Conservation (phyloP, 2,888 invertebrate genomes). For the Lasioglossum lativentre region DNA sequence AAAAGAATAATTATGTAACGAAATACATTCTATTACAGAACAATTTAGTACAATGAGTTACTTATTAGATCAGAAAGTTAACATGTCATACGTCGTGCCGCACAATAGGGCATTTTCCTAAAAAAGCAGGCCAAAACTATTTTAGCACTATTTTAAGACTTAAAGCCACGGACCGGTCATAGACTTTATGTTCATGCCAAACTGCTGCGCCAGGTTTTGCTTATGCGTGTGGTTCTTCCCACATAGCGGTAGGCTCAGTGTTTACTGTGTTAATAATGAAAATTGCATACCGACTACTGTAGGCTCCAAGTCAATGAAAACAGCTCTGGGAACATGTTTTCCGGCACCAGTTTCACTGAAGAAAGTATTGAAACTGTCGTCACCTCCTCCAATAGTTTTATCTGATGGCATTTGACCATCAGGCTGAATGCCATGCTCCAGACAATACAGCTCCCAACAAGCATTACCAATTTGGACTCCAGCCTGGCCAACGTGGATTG, state of each 20-base stretch:
- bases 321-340: slow-evolving; percentile 97
- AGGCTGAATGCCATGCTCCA: slow-evolving; percentile 96
- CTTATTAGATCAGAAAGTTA: neutral
- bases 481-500: slow-evolving; percentile 92
- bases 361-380: slow-evolving; percentile 98
- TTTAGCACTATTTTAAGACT: no score
- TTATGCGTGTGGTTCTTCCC: no score
- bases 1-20: slow-evolving; percentile 4
- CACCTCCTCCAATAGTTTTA: slow-evolving; percentile 95
- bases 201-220: no score
- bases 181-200: no score
- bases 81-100: neutral
- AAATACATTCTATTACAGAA: neutral
- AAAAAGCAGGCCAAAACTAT: no score
- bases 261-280: neutral
- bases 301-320: slow-evolving; percentile 98
- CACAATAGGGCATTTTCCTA: no score
- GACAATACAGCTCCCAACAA: slow-evolving; percentile 95
- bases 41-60: neutral
- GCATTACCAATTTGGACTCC: slow-evolving; percentile 96
- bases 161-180: no score
- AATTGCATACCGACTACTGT: slow-evolving; percentile 91
- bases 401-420: slow-evolving; percentile 98
- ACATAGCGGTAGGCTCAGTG: no score
- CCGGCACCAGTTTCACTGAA: slow-evolving; percentile 98